Evolutionary conservation across 2,888 invertebrate genomes (phyloP), one percentile per base, ranked within the genome.

Genomic region (Plagiodera versicolora): DNA sequence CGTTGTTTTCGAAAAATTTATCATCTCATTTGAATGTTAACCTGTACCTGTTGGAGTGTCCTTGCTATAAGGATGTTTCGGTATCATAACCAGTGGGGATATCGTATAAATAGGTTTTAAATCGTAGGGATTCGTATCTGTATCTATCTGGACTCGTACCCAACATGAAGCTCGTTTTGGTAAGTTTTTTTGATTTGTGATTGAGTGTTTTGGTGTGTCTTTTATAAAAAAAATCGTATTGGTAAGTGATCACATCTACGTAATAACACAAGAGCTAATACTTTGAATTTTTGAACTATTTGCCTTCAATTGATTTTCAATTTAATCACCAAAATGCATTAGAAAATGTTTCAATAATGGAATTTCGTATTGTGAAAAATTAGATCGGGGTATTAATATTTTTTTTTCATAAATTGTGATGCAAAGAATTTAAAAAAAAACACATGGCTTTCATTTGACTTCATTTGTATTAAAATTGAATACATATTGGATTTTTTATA

Each of bases 1-100:
- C 32, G 32, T 32, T 32, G 52, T 52, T 53, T 49, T 53, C 44
- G 14, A 39, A 39, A 24, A 39, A 53, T 53, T 53, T 45, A 53
- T 53, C 39, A 53, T 44, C 53, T 53, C 17, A 53, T 53, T 53
- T 53, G 28, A 53, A 53, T 53, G 53, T 53, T 53, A 74, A 74
- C 71, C 67, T 72, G 58, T 53, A 58, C 63, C 70, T 69, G 63
- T 60, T 70, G 65, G 67, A 71, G 65, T 70, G 77, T 75, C 78
- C 78, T 78, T 77, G 77, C 70, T 69, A 74, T 69, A 72, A 77
- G 77, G 78, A 78, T 78, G 75, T 76, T 71, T 72, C 67, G 63
- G 45, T 68, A 66, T n/a, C n/a, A n/a, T 58, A 61, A 56, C 56
- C 60, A 62, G 74, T 71, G 74, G 76, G 73, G 73, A 67, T 63